Conservation (phyloP, 2,888 invertebrate genomes). For the Rutpela maculata region DNA sequence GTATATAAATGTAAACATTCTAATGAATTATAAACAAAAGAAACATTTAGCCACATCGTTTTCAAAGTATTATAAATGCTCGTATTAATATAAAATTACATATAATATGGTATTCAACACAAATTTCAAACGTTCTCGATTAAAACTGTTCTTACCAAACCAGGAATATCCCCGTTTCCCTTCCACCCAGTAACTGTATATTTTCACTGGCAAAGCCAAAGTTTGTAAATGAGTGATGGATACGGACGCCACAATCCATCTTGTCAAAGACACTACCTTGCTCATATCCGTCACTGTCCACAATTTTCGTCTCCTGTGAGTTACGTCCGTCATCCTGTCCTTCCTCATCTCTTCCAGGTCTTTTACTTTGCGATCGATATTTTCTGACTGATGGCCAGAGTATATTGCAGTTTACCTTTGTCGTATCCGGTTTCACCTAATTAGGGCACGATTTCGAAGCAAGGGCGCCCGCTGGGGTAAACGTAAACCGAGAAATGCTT, state of each 20-base stretch:
- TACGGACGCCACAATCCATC: constrained; percentile 60
- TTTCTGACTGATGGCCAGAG: constrained; percentile 56
- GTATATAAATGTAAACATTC: too few species aligned
- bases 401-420: constrained; percentile 45
- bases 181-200: constrained; percentile 36
- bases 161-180: constrained; percentile 7
- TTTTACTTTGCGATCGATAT: constrained; percentile 56
- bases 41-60: too few species aligned
- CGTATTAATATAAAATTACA: too few species aligned
- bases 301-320: constrained; percentile 65
- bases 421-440: constrained; percentile 37
- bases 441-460: constrained; percentile 1
- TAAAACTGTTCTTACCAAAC: background rate
- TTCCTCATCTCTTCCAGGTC: constrained; percentile 53
- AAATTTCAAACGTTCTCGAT: background rate
- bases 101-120: too few species aligned
- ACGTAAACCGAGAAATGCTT: background rate
- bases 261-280: constrained; percentile 65
- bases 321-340: constrained; percentile 56
- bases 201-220: constrained; percentile 52
- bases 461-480: background rate
- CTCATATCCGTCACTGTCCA: constrained; percentile 65
- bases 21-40: too few species aligned
- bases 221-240: constrained; percentile 55
- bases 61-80: too few species aligned